Conservation (phyloP, 2,888 invertebrate species). For the Pachydiplax longipennis region DNA sequence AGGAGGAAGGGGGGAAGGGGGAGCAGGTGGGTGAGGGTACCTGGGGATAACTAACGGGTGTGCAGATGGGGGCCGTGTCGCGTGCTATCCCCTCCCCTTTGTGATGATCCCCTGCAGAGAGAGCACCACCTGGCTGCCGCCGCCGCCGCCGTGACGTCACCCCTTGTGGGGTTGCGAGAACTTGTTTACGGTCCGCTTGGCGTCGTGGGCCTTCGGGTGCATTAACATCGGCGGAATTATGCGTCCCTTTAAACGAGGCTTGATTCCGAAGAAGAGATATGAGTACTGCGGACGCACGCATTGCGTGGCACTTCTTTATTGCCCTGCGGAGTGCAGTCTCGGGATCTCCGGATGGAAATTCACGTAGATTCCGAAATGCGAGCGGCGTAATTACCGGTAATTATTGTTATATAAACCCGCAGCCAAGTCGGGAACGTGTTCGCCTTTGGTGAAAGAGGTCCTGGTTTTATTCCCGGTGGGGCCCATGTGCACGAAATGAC, state of each 20-base stretch:
- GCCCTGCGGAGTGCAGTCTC: too few species aligned
- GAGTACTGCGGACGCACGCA: background rate
- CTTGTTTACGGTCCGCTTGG: background rate
- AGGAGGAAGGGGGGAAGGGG: background rate
- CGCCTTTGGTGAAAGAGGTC: too few species aligned
- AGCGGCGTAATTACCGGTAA: too few species aligned
- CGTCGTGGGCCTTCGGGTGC: background rate
- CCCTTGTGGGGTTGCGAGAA: background rate
- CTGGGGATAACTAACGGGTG: constrained; percentile 1
- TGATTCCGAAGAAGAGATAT: background rate
- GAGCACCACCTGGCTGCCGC: background rate
- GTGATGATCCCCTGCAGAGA: background rate
- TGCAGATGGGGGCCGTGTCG: background rate
- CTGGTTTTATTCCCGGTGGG: too few species aligned
- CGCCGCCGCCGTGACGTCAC: background rate
- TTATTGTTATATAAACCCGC: too few species aligned
- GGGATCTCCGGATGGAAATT: too few species aligned
- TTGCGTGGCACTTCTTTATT: background rate
- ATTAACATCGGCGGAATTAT: background rate
- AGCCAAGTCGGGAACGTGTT: too few species aligned
- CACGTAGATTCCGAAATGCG: too few species aligned
- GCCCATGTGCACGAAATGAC: too few species aligned
- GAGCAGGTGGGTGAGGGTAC: background rate
- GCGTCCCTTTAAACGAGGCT: background rate
- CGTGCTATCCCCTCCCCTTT: background rate